phyloP scores from a whole-genome alignment of 2,888 invertebrate species.

The Troides helena region DNA sequence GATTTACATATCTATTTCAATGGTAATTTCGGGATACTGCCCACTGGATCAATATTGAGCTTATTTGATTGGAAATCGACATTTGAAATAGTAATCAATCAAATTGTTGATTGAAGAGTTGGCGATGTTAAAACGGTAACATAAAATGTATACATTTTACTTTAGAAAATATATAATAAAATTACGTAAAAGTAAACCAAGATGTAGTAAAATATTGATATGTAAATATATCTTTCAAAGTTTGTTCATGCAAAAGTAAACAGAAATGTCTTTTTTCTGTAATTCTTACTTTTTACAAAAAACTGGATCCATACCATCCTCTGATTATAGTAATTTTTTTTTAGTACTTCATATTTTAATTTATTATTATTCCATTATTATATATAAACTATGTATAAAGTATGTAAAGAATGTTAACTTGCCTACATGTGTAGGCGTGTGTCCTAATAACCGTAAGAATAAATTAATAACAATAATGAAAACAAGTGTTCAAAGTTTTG shows the following conservation, averaged over 20 bases:
- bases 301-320: too few relatives aligned
- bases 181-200: neutral
- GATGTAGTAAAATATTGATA: neutral
- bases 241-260: neutral
- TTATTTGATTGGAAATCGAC: neutral
- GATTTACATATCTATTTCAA: neutral
- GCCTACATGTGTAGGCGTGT: too few relatives aligned
- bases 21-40: neutral
- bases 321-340: too few relatives aligned
- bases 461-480: too few relatives aligned
- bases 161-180: neutral
- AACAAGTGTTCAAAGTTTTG: too few relatives aligned
- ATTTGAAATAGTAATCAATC: slow-evolving; percentile 1
- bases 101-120: neutral
- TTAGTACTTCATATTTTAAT: too few relatives aligned
- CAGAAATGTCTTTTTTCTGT: too few relatives aligned
- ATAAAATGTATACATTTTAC: neutral
- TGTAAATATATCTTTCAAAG: neutral
- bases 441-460: too few relatives aligned
- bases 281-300: too few relatives aligned
- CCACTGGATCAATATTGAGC: slow-evolving; percentile 3
- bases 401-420: too few relatives aligned
- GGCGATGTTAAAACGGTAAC: neutral
- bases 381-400: too few relatives aligned
- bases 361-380: too few relatives aligned